Evolutionary conservation across 2,113 vertebrate species (phyloP).

Genomic region (Neopipo cinnamomea): DNA sequence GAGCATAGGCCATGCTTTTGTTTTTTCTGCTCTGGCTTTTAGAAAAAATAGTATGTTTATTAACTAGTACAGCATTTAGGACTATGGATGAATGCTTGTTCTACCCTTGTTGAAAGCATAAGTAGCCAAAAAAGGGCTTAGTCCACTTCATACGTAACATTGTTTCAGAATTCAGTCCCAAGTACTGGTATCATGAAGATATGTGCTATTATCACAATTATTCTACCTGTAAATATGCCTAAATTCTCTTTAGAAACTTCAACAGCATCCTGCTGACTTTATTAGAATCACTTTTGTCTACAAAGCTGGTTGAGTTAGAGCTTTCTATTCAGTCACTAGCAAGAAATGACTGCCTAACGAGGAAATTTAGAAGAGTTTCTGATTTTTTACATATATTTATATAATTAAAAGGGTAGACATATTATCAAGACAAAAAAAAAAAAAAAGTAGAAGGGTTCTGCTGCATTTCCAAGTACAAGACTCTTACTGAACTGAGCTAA

Average conservation of each 20-base stretch:
- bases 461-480: neutral
- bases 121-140: neutral
- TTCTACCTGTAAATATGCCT: neutral
- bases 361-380: neutral
- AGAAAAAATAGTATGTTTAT: neutral
- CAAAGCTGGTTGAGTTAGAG: neutral
- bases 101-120: neutral
- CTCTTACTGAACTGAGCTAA: neutral
- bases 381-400: neutral
- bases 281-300: neutral
- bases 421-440: neutral
- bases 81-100: neutral
- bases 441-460: neutral
- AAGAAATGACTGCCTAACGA: neutral
- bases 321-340: neutral
- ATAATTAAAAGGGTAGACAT: neutral
- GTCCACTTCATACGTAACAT: rapidly evolving
- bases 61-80: neutral
- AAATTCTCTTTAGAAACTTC: neutral
- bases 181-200: neutral
- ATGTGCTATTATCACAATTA: neutral
- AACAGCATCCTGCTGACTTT: neutral
- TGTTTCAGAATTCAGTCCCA: neutral
- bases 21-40: neutral
- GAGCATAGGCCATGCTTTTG: neutral